Evolutionary conservation across 2,888 invertebrate genomes (phyloP), one percentile per base, ranked within the genome.

Genomic region (Idaea biselata): DNA sequence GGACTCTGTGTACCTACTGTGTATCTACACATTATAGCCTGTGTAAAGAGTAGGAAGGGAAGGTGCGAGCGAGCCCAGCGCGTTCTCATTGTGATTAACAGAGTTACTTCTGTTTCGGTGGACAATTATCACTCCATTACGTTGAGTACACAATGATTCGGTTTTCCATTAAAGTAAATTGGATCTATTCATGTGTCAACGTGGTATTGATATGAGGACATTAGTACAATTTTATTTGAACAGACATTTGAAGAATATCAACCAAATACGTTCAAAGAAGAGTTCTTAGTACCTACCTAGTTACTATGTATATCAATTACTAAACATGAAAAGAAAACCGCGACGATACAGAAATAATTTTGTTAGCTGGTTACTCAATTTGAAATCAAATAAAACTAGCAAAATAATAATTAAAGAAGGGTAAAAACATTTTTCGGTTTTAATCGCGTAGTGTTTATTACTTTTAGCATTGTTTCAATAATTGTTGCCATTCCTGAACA

Each of bases 61-160:
- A 44, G 44, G 44, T 44, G 5, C 44, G 44, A 44, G 44, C 44
- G 44, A 44, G 11, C 6, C 11, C 44, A 14, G 11, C 91, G 76
- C 84, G 83, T 86, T 81, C 74, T 78, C 79, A 83, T 87, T 87
- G 89, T 91, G 86, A 91, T 89, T 91, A 91, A 90, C 89, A 81
- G 84, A 85, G 86, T 91, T 91, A 92, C 87, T 91, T 91, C 87
- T 91, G 79, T 90, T 87, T 88, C 91, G 89, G 75, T 85, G 88
- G 87, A 87, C 91, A 87, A 90, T 92, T 91, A 91, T 90, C 89
- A 83, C 84, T 87, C 91, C 90, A 91, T 91, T 91, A 91, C 84
- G 80, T 73, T 77, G 82, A 87, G 85, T 82, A 88, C 82, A 89
- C 87, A 89, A 83, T 81, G 80, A 18, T 76, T 73, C 73, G 77